These are phyloP conservation scores for Campoplex capitator DNA, from an alignment of 2,888 invertebrate genomes.

Conservation along the genomic window DNA sequence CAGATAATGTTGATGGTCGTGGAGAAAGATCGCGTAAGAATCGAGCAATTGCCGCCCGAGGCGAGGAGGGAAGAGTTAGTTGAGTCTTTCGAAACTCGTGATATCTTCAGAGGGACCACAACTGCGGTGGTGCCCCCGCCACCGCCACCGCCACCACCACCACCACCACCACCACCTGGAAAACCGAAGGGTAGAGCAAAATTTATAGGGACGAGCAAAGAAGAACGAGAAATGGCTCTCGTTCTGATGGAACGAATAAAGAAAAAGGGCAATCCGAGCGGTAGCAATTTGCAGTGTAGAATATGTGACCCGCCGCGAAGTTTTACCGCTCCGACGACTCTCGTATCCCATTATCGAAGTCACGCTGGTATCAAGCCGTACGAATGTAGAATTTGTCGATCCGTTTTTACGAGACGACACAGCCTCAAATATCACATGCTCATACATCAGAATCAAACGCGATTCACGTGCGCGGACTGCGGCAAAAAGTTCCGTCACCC, in stretches of 20 bases:
- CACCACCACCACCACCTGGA: conserved; percentile 66
- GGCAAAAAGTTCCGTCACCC: conserved; percentile 87
- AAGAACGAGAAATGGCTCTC: conserved; percentile 85
- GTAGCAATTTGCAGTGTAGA: conserved; percentile 85
- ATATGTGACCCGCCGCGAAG: conserved; percentile 86
- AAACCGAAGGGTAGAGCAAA: conserved; percentile 85
- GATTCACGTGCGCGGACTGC: conserved; percentile 87
- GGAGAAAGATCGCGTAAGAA: conserved; percentile 80
- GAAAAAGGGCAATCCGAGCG: conserved; percentile 82
- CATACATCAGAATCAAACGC: conserved; percentile 87
- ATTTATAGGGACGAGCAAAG: conserved; percentile 85
- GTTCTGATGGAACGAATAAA: conserved; percentile 85
- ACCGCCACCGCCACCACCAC: conserved; percentile 14
- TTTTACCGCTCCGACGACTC: conserved; percentile 87
- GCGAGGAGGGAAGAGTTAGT: not conserved
- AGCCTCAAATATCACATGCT: conserved; percentile 88
- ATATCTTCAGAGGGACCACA: not conserved
- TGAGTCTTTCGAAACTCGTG: not conserved
- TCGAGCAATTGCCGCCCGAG: conserved; percentile 77
- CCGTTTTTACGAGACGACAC: conserved; percentile 87
- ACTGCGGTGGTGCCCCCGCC: not conserved
- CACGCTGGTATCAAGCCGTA: conserved; percentile 88
- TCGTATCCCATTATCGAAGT: conserved; percentile 87
- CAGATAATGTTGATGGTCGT: conserved; percentile 83
- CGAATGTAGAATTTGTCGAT: conserved; percentile 86